Percentiles rank a stretch among this genome's conserved stretches.
Evolutionary conservation across 2,797 vertebrate genomes (phyloP).

Genomic region (Sandelia bainsii): DNA sequence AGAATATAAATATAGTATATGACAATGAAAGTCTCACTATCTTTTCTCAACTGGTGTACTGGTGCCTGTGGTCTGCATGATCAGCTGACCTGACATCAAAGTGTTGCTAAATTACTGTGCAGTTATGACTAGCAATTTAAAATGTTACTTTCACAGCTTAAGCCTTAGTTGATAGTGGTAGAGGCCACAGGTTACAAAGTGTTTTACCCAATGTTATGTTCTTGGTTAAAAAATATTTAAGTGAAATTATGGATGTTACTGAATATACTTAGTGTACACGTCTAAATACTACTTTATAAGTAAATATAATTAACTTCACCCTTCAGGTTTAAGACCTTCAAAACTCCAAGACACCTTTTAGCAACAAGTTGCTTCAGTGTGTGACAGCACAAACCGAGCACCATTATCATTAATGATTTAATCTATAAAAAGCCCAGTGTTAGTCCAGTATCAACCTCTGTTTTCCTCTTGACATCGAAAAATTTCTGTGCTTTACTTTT

Average conservation of each 20-base stretch:
- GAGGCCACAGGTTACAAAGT: background rate
- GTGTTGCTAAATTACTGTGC: constrained; percentile 5
- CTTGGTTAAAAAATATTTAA: background rate
- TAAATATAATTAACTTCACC: background rate
- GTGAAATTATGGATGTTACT: background rate
- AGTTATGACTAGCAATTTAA: constrained; percentile 2
- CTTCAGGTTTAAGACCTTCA: background rate
- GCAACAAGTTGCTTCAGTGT: background rate
- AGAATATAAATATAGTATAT: background rate
- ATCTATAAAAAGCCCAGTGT: background rate
- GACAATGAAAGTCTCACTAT: background rate
- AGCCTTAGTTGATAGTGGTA: background rate
- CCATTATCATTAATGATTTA: too few relatives aligned
- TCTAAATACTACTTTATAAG: background rate
- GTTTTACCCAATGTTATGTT: background rate
- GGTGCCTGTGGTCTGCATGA: background rate
- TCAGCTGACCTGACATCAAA: constrained; percentile 4
- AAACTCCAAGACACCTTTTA: background rate
- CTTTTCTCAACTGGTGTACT: background rate
- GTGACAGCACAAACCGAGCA: too few relatives aligned
- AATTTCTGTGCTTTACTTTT: background rate
- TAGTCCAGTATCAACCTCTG: too few relatives aligned
- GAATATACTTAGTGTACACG: background rate
- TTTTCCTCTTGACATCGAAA: too few relatives aligned
- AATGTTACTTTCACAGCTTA: constrained; percentile 4